These are phyloP conservation scores for Phaedon cochleariae DNA, from an alignment of 2,888 invertebrate species.

Conservation along the genomic window DNA sequence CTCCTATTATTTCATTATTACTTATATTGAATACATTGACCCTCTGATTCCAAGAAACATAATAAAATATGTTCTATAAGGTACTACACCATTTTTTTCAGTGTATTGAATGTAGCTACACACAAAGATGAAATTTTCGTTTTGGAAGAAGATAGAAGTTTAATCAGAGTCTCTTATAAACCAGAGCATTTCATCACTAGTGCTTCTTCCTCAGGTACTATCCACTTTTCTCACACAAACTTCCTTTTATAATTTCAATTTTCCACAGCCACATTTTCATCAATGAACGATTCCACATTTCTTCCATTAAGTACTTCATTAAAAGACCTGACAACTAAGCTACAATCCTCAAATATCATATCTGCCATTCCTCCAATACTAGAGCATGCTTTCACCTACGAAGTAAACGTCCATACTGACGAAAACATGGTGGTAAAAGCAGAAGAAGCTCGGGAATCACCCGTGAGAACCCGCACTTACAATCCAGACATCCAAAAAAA, in stretches of 20 bases:
- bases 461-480: slow-evolving; percentile 64
- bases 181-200: slow-evolving; percentile 68
- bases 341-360: slow-evolving; percentile 55
- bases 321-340: slow-evolving; percentile 56
- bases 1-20: no score
- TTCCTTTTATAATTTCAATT: not conserved
- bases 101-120: slow-evolving; percentile 69
- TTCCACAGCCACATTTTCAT: slow-evolving; percentile 21
- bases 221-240: no score
- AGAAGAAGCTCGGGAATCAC: slow-evolving; percentile 81
- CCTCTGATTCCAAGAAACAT: no score
- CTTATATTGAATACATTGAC: no score
- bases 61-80: no score
- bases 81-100: no score
- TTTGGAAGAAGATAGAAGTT: slow-evolving; percentile 79
- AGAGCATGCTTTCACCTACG: slow-evolving; percentile 44
- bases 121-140: slow-evolving; percentile 82
- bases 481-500: slow-evolving; percentile 58
- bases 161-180: slow-evolving; percentile 78
- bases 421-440: slow-evolving; percentile 67
- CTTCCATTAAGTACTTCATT: slow-evolving; percentile 51
- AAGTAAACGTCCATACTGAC: slow-evolving; percentile 59
- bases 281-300: slow-evolving; percentile 31
- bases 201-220: slow-evolving; percentile 16
- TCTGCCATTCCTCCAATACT: slow-evolving; percentile 53